Conservation (phyloP, 30 jellyfish, hydroid and myxozoan genomes). For the Haliclystus octoradiatus region DNA sequence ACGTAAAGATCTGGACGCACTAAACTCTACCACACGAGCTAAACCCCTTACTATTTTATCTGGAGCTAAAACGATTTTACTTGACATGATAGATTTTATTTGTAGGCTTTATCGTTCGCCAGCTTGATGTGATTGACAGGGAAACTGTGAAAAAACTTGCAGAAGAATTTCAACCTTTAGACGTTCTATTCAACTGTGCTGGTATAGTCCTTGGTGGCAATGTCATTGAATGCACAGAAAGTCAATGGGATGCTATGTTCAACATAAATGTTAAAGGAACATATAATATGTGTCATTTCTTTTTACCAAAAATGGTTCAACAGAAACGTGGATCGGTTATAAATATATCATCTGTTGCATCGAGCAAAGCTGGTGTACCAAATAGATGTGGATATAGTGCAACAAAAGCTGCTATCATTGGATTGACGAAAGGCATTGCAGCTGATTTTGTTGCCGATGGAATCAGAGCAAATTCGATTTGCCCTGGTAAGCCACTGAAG, state of each 20-base stretch:
- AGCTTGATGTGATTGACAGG: conserved; percentile 37
- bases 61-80: neutral
- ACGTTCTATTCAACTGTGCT: conserved; percentile 40
- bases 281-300: conserved; percentile 33
- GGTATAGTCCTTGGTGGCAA: conserved; percentile 37
- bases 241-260: conserved; percentile 32
- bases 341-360: conserved; percentile 63
- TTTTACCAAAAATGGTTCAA: conserved; percentile 46
- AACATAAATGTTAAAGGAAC: conserved; percentile 42
- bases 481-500: conserved; percentile 41
- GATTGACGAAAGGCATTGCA: conserved; percentile 47
- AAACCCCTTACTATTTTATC: too few relatives aligned
- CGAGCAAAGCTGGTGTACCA: conserved; percentile 44
- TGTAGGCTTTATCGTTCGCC: conserved; percentile 24
- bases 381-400: conserved; percentile 50
- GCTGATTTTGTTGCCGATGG: conserved; percentile 58
- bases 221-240: conserved; percentile 35
- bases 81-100: neutral
- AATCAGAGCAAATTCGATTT: conserved; percentile 38
- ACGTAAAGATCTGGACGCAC: too few relatives aligned
- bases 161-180: conserved; percentile 24
- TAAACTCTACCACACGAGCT: too few relatives aligned
- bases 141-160: conserved; percentile 27
- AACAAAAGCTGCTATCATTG: conserved; percentile 54
- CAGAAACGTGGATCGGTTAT: conserved; percentile 26